Conservation (phyloP, 2,888 invertebrate genomes). For the Glyphotaelius pellucidus region DNA sequence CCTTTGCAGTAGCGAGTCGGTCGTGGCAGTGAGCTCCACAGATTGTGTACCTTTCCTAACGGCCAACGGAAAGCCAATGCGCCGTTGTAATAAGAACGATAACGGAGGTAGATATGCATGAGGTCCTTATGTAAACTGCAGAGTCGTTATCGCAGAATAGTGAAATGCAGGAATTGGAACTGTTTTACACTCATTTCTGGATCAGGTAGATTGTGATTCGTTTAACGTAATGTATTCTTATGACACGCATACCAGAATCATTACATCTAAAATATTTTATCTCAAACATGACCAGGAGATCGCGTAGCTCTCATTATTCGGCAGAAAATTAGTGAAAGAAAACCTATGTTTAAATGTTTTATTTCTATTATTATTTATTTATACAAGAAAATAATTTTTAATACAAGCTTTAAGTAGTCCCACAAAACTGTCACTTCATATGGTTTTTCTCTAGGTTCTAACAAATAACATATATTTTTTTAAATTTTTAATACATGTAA, state of each 20-base stretch:
- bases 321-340: too few species aligned
- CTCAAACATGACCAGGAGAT: neutral
- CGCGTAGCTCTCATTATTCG: neutral
- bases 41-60: conserved; percentile 17
- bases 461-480: too few species aligned
- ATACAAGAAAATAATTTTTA: too few species aligned
- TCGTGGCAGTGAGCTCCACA: conserved; percentile 3
- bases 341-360: too few species aligned
- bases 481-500: too few species aligned
- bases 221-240: neutral
- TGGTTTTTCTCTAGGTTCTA: too few species aligned
- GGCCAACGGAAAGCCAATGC: conserved; percentile 28
- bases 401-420: too few species aligned
- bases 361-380: too few species aligned
- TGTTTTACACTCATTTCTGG: neutral
- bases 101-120: conserved; percentile 35
- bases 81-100: conserved; percentile 40
- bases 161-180: neutral
- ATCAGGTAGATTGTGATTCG: neutral
- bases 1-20: conserved; percentile 5
- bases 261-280: neutral
- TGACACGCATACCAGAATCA: neutral
- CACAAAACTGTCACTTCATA: too few species aligned
- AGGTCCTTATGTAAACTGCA: conserved; percentile 40
- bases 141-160: neutral